A percentile compares a stretch with the other conserved stretches of the same genome.
These are phyloP conservation scores for Thymelicus sylvestris DNA, from an alignment of 2,888 invertebrate species.

Conservation along the genomic window DNA sequence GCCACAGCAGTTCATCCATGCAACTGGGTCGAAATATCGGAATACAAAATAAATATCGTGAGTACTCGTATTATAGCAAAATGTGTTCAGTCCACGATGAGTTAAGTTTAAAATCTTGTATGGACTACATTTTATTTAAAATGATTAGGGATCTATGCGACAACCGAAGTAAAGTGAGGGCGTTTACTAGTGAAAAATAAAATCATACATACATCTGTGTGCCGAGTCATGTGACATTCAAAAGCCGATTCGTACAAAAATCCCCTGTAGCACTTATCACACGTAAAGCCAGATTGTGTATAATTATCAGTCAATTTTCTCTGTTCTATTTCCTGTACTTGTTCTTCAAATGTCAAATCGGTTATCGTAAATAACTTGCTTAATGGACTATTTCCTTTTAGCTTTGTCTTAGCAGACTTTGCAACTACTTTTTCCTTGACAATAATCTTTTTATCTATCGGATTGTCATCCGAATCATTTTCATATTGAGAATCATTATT, in stretches of 20 bases:
- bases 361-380: slow-evolving; percentile 53
- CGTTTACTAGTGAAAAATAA: neutral
- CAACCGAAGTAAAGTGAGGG: too few relatives aligned
- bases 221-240: slow-evolving; percentile 59
- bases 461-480: neutral
- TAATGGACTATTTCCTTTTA: neutral
- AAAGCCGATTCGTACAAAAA: slow-evolving; percentile 66
- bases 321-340: slow-evolving; percentile 63
- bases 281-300: slow-evolving; percentile 62
- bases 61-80: too few relatives aligned
- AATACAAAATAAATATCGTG: too few relatives aligned
- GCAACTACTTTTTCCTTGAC: neutral
- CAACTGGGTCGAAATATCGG: too few relatives aligned
- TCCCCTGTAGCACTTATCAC: slow-evolving; percentile 65
- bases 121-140: too few relatives aligned
- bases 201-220: slow-evolving; percentile 58
- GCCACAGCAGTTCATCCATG: too few relatives aligned
- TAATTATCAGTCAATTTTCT: slow-evolving; percentile 63
- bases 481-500: neutral
- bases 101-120: too few relatives aligned
- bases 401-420: neutral
- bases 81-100: too few relatives aligned
- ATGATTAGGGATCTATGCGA: too few relatives aligned
- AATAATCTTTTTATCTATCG: neutral
- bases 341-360: slow-evolving; percentile 60